Percentiles rank a stretch among this genome's conserved stretches.
Conservation (phyloP, 1,140 invertebrate genomes). For the Augochlora pura region DNA sequence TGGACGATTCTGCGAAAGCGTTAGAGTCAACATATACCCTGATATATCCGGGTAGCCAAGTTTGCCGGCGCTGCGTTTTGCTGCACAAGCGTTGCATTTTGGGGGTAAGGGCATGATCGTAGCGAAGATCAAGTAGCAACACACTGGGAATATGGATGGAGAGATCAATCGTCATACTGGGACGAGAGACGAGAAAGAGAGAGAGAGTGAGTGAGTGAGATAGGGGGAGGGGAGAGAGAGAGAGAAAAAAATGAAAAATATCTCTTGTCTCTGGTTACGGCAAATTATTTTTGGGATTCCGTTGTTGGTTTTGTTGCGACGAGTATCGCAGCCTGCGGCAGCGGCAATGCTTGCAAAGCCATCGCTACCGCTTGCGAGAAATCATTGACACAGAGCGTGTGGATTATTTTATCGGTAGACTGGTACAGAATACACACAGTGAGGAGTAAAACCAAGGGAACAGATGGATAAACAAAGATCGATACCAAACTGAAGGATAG, state of each 20-base stretch:
- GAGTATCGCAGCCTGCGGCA: background rate
- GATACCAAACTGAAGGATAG: constrained; percentile 40
- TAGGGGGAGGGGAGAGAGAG: no score
- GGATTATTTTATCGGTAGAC: no score
- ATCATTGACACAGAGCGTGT: background rate
- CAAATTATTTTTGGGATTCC: no score
- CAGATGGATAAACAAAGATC: background rate
- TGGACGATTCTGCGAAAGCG: constrained; percentile 19
- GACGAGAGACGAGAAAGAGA: no score
- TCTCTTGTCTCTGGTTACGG: no score
- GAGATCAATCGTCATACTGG: no score
- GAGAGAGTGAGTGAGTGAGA: no score
- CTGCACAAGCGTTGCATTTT: constrained; percentile 11
- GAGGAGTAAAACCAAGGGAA: background rate
- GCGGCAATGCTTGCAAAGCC: background rate
- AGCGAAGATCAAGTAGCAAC: constrained; percentile 27
- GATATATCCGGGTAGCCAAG: background rate
- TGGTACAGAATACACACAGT: background rate
- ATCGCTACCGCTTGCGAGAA: background rate
- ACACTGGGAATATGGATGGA: no score
- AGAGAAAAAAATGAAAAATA: no score
- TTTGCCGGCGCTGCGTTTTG: background rate
- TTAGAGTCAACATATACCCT: background rate
- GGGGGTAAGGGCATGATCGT: constrained; percentile 2
- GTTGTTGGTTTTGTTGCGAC: background rate